phyloP scores from a whole-genome alignment of 2,113 vertebrate species.

The Eleginops maclovinus region DNA sequence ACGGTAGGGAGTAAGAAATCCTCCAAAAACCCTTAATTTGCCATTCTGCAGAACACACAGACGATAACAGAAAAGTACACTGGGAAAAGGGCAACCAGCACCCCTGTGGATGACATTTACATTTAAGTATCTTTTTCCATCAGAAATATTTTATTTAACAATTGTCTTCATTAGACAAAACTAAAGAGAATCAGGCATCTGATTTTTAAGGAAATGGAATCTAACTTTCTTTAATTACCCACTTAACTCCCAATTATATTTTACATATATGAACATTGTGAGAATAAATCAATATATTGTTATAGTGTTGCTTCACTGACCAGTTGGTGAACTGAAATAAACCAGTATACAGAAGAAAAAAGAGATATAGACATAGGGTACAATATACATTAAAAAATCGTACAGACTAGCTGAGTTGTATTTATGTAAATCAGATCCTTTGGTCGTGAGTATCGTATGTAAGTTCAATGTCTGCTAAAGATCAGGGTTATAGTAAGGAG shows the following conservation, averaged over 20 bases:
- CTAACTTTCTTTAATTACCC: neutral
- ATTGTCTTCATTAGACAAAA: conserved; percentile 27
- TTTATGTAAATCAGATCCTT: too few relatives aligned
- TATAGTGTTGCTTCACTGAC: too few relatives aligned
- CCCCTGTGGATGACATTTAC: conserved; percentile 5
- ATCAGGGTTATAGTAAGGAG: too few relatives aligned
- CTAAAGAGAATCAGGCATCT: conserved; percentile 8
- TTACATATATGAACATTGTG: too few relatives aligned
- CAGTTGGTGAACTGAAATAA: too few relatives aligned
- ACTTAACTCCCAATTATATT: neutral
- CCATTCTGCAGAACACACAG: conserved; percentile 18
- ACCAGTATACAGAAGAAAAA: too few relatives aligned
- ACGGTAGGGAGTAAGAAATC: conserved; percentile 34
- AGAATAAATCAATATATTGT: too few relatives aligned
- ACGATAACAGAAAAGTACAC: conserved; percentile 13
- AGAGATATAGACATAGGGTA: too few relatives aligned
- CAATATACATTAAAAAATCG: too few relatives aligned
- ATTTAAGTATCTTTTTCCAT: conserved; percentile 20
- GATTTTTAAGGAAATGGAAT: conserved; percentile 26
- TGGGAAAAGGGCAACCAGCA: conserved; percentile 4
- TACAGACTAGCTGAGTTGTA: too few relatives aligned
- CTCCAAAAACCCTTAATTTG: conserved; percentile 45
- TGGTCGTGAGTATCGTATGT: too few relatives aligned
- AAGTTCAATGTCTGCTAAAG: too few relatives aligned
- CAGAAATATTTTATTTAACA: conserved; percentile 12